Evolutionary conservation across 2,888 invertebrate species (phyloP).

Genomic region (Caenorhabditis drosophilae): DNA sequence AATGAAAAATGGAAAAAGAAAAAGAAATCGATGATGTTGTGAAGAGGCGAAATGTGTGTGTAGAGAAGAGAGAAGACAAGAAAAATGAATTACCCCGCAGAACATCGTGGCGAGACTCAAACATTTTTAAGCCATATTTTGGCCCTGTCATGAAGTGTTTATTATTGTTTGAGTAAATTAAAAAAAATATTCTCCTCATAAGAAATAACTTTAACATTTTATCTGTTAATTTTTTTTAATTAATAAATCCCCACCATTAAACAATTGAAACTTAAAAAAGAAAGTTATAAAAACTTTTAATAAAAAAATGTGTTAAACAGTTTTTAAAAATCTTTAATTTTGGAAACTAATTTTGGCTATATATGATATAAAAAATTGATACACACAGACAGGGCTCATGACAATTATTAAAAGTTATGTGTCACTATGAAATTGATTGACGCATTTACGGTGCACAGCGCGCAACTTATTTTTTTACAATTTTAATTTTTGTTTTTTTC

Average conservation of each 20-base stretch:
- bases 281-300: no score
- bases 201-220: no score
- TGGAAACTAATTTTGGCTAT: no score
- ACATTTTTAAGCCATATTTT: background rate
- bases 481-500: slow-evolving; percentile 21
- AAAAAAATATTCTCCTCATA: no score
- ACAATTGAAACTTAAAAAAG: no score
- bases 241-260: no score
- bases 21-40: background rate
- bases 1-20: background rate
- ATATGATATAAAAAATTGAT: no score
- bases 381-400: background rate
- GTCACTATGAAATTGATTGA: slow-evolving; percentile 5
- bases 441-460: slow-evolving; percentile 30
- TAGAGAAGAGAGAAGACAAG: background rate
- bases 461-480: slow-evolving; percentile 10
- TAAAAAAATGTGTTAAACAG: no score
- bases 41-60: background rate
- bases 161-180: background rate
- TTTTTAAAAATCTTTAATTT: no score
- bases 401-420: no score
- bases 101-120: background rate
- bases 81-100: background rate
- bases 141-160: background rate
- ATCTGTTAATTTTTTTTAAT: no score